phyloP scores from a whole-genome alignment of 2,888 invertebrate genomes.

The Ormyrus rosae region DNA sequence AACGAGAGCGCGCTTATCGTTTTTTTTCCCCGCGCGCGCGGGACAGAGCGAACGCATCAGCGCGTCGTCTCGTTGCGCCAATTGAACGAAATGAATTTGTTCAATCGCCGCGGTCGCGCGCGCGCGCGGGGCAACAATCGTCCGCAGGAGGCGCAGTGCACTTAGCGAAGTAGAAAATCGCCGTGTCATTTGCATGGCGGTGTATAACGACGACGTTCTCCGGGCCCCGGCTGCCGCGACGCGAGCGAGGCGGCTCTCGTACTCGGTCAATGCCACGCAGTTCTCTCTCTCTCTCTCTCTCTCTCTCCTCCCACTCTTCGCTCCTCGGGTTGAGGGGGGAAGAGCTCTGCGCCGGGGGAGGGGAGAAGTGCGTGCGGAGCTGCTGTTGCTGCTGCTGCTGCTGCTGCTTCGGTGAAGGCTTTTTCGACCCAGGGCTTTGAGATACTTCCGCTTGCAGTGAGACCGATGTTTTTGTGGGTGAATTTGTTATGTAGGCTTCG shows the following conservation, averaged over 20 bases:
- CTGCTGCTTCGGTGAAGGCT: too few species aligned
- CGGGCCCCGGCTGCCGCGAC: neutral
- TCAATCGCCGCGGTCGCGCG: constrained; percentile 13
- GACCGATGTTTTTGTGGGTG: neutral
- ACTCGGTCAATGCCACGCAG: constrained; percentile 46
- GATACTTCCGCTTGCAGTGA: neutral
- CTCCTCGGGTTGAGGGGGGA: too few species aligned
- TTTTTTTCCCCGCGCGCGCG: neutral
- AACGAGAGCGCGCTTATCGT: neutral
- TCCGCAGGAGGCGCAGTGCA: neutral
- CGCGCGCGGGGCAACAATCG: neutral
- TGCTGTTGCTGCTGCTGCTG: too few species aligned
- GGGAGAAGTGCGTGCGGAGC: too few species aligned
- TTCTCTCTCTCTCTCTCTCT: neutral
- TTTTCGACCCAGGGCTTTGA: neutral
- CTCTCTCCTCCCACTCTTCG: neutral
- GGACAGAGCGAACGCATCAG: too few species aligned
- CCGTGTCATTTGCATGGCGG: constrained; percentile 32
- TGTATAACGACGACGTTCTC: constrained; percentile 25
- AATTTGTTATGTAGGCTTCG: too few species aligned
- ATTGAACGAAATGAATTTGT: constrained; percentile 34
- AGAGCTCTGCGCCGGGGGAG: too few species aligned
- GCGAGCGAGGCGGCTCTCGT: neutral
- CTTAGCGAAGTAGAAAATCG: constrained; percentile 40
- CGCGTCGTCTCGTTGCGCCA: constrained; percentile 4